Percentiles rank a stretch among this genome's conserved stretches.
These are phyloP conservation scores for Microplitis deprimator DNA, from an alignment of 2,888 invertebrate species.

Conservation along the genomic window DNA sequence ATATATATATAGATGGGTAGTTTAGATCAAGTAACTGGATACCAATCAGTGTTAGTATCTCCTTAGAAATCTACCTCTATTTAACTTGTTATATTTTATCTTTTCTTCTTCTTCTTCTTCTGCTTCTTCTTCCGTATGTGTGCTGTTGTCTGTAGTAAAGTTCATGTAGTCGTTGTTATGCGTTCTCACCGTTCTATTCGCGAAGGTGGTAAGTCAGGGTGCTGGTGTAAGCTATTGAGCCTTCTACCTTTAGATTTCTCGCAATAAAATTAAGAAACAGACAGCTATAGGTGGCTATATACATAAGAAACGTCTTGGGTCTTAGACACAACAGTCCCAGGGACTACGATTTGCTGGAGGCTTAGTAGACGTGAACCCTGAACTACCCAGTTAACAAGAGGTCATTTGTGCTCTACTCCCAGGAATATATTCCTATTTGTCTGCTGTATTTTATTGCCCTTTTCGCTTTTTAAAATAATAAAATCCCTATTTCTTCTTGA, in stretches of 20 bases:
- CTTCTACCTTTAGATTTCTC: slow-evolving; percentile 16
- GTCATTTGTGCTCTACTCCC: slow-evolving; percentile 26
- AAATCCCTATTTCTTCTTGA: neutral
- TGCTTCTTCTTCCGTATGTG: slow-evolving; percentile 22
- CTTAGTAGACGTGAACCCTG: slow-evolving; percentile 46
- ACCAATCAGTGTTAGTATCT: slow-evolving; percentile 44
- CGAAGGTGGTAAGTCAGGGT: neutral
- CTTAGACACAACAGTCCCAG: slow-evolving; percentile 11
- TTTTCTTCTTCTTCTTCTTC: neutral
- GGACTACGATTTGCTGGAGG: slow-evolving; percentile 4
- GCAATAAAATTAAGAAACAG: slow-evolving; percentile 31
- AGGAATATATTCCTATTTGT: neutral
- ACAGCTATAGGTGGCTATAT: neutral
- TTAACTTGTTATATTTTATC: slow-evolving; percentile 8
- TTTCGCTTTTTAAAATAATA: neutral
- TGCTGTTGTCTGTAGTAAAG: slow-evolving; percentile 2
- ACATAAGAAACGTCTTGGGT: neutral
- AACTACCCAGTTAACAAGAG: slow-evolving; percentile 47
- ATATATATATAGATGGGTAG: slow-evolving; percentile 6
- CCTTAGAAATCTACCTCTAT: slow-evolving; percentile 41
- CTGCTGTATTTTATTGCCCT: neutral
- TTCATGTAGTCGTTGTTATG: slow-evolving; percentile 12
- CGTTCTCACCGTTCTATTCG: neutral
- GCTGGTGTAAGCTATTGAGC: slow-evolving; percentile 16
- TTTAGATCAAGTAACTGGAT: slow-evolving; percentile 42